A percentile compares a stretch with the other conserved stretches of the same genome.
Evolutionary conservation across 2,888 invertebrate genomes (phyloP).

Genomic region (Eilema caniola): DNA sequence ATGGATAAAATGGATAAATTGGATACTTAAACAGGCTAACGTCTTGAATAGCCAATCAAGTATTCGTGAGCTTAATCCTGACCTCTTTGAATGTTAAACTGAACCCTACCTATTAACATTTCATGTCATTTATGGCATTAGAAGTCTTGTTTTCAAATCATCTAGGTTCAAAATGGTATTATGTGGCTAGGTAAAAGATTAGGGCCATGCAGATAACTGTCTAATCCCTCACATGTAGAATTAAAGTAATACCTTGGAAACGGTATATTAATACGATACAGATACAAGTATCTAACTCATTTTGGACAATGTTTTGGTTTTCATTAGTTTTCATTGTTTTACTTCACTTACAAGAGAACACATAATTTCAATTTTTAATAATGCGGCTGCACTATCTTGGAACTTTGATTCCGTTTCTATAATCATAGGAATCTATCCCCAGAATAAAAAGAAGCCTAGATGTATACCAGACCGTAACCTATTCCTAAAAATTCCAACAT

Average conservation of each 20-base stretch:
- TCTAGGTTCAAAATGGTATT: not conserved
- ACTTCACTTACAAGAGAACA: too few relatives aligned
- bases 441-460: too few relatives aligned
- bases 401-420: too few relatives aligned
- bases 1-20: too few relatives aligned
- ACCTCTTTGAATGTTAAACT: slow-evolving; percentile 1
- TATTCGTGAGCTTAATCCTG: not conserved
- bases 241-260: not conserved
- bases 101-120: not conserved
- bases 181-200: not conserved
- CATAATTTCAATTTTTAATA: too few relatives aligned
- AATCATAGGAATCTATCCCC: too few relatives aligned
- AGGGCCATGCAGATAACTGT: not conserved
- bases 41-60: slow-evolving; percentile 5
- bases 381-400: too few relatives aligned
- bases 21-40: slow-evolving; percentile 3
- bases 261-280: not conserved
- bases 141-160: not conserved
- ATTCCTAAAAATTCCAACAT: too few relatives aligned
- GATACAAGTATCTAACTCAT: too few relatives aligned
- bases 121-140: not conserved
- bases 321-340: too few relatives aligned
- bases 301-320: too few relatives aligned
- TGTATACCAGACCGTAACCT: too few relatives aligned
- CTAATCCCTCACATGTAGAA: not conserved